Percentiles rank a stretch among this genome's conserved stretches.
phyloP scores from a whole-genome alignment of 2,797 vertebrate species.

The Sebastes paucispinis region DNA sequence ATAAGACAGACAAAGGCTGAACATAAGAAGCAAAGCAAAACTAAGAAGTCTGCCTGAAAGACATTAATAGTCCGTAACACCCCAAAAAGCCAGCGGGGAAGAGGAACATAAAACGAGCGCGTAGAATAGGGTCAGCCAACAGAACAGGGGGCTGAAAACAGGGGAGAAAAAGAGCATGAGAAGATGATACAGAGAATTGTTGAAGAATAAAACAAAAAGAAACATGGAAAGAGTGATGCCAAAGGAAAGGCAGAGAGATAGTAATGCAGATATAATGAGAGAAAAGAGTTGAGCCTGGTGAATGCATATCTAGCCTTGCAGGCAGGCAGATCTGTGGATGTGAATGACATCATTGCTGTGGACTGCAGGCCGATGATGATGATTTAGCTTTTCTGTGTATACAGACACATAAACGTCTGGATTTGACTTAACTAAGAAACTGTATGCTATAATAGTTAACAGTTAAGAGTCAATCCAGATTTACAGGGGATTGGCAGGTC shows the following conservation, averaged over 20 bases:
- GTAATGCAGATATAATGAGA: constrained; percentile 39
- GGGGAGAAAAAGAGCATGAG: background rate
- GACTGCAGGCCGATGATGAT: constrained; percentile 16
- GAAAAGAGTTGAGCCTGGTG: constrained; percentile 15
- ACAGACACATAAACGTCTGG: background rate
- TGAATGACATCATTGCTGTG: constrained; percentile 55
- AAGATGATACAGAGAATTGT: constrained; percentile 13
- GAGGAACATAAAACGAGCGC: constrained; percentile 18
- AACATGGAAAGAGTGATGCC: background rate
- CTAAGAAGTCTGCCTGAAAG: constrained; percentile 1
- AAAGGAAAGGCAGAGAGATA: background rate
- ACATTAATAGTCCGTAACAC: constrained; percentile 14
- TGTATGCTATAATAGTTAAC: background rate
- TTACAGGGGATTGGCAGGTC: background rate
- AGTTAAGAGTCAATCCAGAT: background rate
- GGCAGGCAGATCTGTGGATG: constrained; percentile 33
- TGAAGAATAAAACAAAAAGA: constrained; percentile 17
- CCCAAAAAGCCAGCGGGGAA: constrained; percentile 17
- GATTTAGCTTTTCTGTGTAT: background rate
- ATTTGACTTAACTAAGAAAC: background rate
- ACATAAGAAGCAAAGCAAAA: constrained; percentile 2
- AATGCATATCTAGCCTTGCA: constrained; percentile 40
- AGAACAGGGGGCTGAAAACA: constrained; percentile 17
- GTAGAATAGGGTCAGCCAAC: constrained; percentile 36
- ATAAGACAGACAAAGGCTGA: background rate